Conservation (phyloP, 2,113 vertebrate genomes). For the Mystacornis crossleyi region DNA sequence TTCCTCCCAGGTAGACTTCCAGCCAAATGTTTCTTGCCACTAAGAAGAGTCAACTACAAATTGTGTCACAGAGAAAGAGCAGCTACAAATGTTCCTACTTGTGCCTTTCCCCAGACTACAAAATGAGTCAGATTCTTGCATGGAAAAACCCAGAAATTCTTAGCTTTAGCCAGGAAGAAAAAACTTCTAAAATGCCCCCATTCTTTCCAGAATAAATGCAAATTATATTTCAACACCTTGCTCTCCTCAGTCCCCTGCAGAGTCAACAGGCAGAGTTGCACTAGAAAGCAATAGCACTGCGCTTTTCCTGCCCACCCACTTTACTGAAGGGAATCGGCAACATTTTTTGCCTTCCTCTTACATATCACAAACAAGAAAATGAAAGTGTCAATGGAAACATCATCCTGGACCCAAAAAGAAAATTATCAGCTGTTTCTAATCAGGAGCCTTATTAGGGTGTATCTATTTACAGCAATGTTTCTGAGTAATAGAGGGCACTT, state of each 20-base stretch:
- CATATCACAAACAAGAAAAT: neutral
- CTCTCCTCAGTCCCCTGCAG: neutral
- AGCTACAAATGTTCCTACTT: neutral
- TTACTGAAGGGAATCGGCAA: neutral
- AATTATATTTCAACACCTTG: neutral
- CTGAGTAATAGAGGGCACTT: neutral
- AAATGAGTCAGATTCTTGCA: conserved; percentile 5
- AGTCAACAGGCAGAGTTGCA: neutral
- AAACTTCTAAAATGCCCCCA: neutral
- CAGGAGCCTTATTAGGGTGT: neutral
- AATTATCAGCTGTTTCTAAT: neutral
- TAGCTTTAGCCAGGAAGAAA: neutral
- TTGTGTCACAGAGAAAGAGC: neutral
- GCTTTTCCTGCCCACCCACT: neutral
- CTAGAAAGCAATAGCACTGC: rapidly evolving
- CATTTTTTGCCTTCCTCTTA: neutral
- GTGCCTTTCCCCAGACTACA: neutral
- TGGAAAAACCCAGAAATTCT: neutral
- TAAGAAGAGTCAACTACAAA: neutral
- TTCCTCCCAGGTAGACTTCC: neutral
- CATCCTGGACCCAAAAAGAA: neutral
- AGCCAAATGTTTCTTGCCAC: neutral
- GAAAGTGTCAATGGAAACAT: neutral
- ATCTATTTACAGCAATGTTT: neutral
- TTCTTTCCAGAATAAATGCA: neutral